Evolutionary conservation across 2,888 invertebrate genomes (phyloP), one percentile per base, ranked within the genome.

Genomic region (Fragum fragum): DNA sequence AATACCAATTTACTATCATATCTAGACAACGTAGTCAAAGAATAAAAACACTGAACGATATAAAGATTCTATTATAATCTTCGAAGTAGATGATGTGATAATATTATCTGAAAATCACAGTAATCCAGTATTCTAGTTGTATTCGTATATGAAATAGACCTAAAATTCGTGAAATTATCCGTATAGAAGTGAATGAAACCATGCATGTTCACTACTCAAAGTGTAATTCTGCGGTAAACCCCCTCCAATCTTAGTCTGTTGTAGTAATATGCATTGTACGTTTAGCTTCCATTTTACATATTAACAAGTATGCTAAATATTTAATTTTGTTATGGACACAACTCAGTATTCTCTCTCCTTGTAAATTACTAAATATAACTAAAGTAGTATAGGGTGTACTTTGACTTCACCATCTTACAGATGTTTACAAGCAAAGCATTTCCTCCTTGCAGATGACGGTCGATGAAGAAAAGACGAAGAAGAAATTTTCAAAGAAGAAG

Each of bases 401-500:
- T 53, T 29, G 5, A 70, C 29, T 29, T 9, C 18, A 47, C 32
- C 26, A 70, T 53, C 70, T 70, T 47, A 70, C 70, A 11, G 53
- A 36, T 29, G 29, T 29, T 70, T 69, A 47, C 70, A 52, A 70
- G 52, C 52, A 52, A 21, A 70, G 32, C 70, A 70, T 53, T 73
- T 61, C 42, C 39, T 71, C 61, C 42, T 81, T 81, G 32, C 79
- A 83, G 83, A 83, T 83, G 83, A 77, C 76, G 53, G 79, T 80
- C 77, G 83, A 77, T 61, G 72, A 72, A 26, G 72, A 72, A 70
- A 47, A 85, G 68, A 32, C 36, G 16, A 85, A 74, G 61, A 78
- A 78, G 55, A 85, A 93, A 29, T 94, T 94, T 81, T 90, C 93
- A 16, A 88, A 89, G 39, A 93, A 94, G 77, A 92, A 93, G 83